These are phyloP conservation scores for Leucophenga montana DNA, from an alignment of 2,888 invertebrate genomes.

Conservation along the genomic window DNA sequence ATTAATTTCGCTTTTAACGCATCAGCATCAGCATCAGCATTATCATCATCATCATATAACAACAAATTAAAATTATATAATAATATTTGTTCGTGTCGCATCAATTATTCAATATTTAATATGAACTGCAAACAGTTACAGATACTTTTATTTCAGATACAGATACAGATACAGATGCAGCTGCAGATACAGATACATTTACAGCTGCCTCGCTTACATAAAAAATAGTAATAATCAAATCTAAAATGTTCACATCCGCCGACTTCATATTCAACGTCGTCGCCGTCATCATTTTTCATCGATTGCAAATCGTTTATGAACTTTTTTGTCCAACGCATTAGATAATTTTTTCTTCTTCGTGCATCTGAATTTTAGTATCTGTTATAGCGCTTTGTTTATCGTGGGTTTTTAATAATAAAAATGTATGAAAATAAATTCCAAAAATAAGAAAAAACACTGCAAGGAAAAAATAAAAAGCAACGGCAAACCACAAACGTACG, in stretches of 20 bases:
- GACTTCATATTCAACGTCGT: not conserved
- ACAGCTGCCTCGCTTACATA: slow-evolving; percentile 50
- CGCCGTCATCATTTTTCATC: not conserved
- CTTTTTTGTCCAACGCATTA: slow-evolving; percentile 3
- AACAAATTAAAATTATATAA: too few species aligned
- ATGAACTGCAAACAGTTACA: slow-evolving; percentile 12
- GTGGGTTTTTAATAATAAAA: slow-evolving; percentile 17
- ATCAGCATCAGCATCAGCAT: too few species aligned
- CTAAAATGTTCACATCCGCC: slow-evolving; percentile 26
- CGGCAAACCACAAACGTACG: not conserved
- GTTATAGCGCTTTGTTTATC: slow-evolving; percentile 1
- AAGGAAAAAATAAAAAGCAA: not conserved
- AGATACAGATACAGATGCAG: slow-evolving; percentile 35
- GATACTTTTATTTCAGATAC: not conserved
- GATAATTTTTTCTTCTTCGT: slow-evolving; percentile 15
- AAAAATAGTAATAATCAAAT: slow-evolving; percentile 41
- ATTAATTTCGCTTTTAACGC: slow-evolving; percentile 30
- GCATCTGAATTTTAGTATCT: not conserved
- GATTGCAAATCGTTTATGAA: slow-evolving; percentile 9
- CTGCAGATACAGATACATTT: slow-evolving; percentile 36
- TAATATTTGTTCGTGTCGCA: slow-evolving; percentile 10
- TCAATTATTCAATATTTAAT: slow-evolving; percentile 30
- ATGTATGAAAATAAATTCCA: not conserved
- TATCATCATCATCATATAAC: slow-evolving; percentile 48
- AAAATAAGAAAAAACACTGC: slow-evolving; percentile 3